Evolutionary conservation across 2,797 vertebrate species (phyloP).

Genomic region (Cercopithecus hamlyni): DNA sequence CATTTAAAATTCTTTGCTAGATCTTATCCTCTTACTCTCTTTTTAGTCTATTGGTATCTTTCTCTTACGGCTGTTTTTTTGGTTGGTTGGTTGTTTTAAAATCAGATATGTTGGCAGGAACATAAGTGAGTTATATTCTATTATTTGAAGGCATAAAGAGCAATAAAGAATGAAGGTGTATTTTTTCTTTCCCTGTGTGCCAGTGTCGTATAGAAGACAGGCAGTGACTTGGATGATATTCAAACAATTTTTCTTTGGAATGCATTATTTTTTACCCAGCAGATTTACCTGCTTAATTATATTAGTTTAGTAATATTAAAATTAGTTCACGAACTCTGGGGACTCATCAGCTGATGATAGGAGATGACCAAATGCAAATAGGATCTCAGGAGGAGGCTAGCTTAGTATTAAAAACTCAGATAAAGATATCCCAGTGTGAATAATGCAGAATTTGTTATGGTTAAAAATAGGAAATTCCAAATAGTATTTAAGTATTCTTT

Average conservation of each 20-base stretch:
- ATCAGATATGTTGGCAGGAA: not conserved
- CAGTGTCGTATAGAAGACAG: not conserved
- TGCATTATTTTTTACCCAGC: not conserved
- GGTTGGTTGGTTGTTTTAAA: not conserved
- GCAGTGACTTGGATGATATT: not conserved
- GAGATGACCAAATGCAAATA: not conserved
- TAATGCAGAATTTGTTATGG: not conserved
- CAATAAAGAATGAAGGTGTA: not conserved
- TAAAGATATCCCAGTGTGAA: not conserved
- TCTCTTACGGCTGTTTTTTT: not conserved
- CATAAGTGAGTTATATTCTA: not conserved
- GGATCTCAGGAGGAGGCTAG: slow-evolving; percentile 16
- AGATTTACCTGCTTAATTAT: slow-evolving; percentile 42
- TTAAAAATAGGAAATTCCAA: not conserved
- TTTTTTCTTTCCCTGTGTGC: not conserved
- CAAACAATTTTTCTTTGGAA: slow-evolving; percentile 4
- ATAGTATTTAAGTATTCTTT: not conserved
- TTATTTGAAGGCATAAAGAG: not conserved
- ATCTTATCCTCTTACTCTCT: not conserved
- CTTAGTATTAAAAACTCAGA: not conserved
- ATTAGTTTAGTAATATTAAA: slow-evolving; percentile 53
- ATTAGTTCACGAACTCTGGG: slow-evolving; percentile 15
- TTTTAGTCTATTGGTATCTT: slow-evolving; percentile 23
- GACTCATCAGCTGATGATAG: not conserved
- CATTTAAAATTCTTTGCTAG: not conserved